These are phyloP conservation scores for Numida meleagris DNA, from an alignment of 2,113 vertebrate species.

Conservation along the genomic window DNA sequence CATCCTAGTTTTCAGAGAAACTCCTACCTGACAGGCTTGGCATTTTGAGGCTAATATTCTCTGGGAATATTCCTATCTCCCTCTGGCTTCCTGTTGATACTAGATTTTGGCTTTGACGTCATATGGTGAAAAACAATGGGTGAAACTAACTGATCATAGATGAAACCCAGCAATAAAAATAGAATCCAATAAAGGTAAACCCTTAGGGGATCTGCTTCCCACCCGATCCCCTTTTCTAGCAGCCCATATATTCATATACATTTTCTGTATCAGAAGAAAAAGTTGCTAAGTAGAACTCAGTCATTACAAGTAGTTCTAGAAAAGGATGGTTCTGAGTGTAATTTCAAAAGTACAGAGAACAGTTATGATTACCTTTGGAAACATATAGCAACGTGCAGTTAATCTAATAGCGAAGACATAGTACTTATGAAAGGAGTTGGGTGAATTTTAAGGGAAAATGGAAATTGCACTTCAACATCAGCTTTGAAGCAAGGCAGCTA, in stretches of 20 bases:
- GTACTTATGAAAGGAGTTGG: slow-evolving; percentile 2
- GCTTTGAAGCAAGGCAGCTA: neutral
- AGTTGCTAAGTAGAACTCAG: slow-evolving; percentile 1
- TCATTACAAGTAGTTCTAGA: neutral
- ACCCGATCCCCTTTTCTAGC: neutral
- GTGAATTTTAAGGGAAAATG: neutral
- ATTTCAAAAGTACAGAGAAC: slow-evolving; percentile 5
- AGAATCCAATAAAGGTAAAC: slow-evolving; percentile 23
- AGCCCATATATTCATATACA: neutral
- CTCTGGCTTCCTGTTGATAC: slow-evolving; percentile 26
- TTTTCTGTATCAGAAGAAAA: slow-evolving; percentile 25
- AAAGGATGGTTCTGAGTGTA: neutral
- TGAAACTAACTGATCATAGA: neutral
- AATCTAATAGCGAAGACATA: neutral
- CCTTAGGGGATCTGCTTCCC: neutral
- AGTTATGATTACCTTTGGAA: neutral
- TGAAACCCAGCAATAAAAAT: slow-evolving; percentile 51
- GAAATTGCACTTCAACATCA: neutral
- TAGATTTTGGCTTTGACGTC: slow-evolving; percentile 36
- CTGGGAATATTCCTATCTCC: slow-evolving; percentile 28
- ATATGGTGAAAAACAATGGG: neutral
- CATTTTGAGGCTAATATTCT: slow-evolving; percentile 7
- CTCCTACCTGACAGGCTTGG: neutral
- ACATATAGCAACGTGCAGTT: neutral
- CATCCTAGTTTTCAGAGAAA: slow-evolving; percentile 4